Evolutionary conservation across 2,797 vertebrate species (phyloP).

Genomic region (Chelonia mydas): DNA sequence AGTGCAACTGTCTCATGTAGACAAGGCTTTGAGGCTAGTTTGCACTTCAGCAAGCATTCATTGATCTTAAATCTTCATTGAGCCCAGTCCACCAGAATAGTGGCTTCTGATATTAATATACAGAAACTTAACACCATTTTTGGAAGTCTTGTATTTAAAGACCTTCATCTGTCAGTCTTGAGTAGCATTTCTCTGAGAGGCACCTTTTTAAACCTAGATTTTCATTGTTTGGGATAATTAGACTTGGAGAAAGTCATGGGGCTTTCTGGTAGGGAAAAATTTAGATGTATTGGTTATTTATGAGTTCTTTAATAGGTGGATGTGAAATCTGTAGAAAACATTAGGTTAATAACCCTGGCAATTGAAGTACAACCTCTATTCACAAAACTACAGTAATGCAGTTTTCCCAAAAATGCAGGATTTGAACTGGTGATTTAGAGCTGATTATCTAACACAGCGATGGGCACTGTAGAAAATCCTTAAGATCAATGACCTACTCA

Average conservation of each 20-base stretch:
- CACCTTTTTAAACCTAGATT: slow-evolving; percentile 66
- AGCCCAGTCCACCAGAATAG: accelerated
- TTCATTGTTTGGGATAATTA: slow-evolving; percentile 42
- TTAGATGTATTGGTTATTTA: not conserved
- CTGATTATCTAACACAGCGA: not conserved
- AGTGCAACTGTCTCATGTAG: no score
- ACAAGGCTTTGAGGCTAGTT: no score
- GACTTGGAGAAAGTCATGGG: not conserved
- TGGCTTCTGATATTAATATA: slow-evolving; percentile 7
- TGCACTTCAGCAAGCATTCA: not conserved
- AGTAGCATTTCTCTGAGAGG: slow-evolving; percentile 39
- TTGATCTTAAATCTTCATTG: not conserved
- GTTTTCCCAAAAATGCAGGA: not conserved
- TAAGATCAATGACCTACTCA: not conserved
- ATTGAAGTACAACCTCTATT: not conserved
- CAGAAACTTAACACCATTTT: slow-evolving; percentile 28
- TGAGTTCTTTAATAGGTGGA: not conserved
- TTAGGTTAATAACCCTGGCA: not conserved
- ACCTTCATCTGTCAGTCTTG: not conserved
- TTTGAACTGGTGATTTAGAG: not conserved
- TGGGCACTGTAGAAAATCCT: not conserved
- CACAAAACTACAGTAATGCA: not conserved
- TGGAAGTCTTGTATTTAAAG: slow-evolving; percentile 14
- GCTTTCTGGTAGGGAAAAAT: slow-evolving; percentile 25
- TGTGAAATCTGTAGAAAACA: not conserved